Conservation (phyloP, 2,888 invertebrate species). For the Cyaniris semiargus region DNA sequence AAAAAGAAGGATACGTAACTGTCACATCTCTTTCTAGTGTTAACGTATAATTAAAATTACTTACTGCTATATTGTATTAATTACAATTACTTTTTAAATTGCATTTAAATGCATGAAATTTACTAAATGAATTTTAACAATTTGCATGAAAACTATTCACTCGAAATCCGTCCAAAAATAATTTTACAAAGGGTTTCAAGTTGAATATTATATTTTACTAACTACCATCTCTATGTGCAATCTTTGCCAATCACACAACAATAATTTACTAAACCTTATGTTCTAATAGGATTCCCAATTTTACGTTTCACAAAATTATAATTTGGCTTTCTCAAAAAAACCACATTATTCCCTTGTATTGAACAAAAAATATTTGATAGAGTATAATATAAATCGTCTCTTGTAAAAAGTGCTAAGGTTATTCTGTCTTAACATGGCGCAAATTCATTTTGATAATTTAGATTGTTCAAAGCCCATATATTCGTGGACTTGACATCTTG, state of each 20-base stretch:
- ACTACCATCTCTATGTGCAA: neutral
- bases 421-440: slow-evolving; percentile 22
- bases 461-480: neutral
- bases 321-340: neutral
- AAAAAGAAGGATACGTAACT: slow-evolving; percentile 22
- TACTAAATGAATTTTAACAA: neutral
- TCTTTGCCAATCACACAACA: neutral
- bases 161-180: slow-evolving; percentile 26
- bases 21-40: slow-evolving; percentile 5
- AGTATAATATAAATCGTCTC: neutral
- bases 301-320: neutral
- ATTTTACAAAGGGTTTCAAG: slow-evolving; percentile 24
- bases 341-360: neutral
- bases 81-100: neutral
- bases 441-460: neutral
- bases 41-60: neutral
- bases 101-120: slow-evolving; percentile 13
- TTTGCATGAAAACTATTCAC: slow-evolving; percentile 4
- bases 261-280: neutral
- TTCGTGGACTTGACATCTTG: too few species aligned
- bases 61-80: neutral
- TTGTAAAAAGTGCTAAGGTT: neutral
- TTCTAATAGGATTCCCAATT: neutral
- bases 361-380: neutral
- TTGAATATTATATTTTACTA: slow-evolving; percentile 16